These are phyloP conservation scores for Trachemys scripta DNA, from an alignment of 2,113 vertebrate genomes.

Conservation along the genomic window DNA sequence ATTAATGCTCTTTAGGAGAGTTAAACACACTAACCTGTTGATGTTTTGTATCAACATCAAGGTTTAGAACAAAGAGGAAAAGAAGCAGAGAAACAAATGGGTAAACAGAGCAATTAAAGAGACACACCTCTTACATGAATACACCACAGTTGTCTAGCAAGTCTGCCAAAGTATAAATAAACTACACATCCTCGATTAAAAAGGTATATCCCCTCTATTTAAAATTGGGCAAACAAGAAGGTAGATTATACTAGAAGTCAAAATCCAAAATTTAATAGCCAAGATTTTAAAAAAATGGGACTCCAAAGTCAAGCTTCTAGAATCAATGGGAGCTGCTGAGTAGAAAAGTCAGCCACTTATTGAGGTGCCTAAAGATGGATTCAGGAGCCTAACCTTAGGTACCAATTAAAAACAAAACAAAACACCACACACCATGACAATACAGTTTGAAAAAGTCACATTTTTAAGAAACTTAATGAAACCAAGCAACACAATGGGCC, in stretches of 20 bases:
- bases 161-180: too few relatives aligned
- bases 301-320: background rate
- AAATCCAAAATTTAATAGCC: background rate
- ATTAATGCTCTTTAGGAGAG: background rate
- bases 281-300: background rate
- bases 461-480: background rate
- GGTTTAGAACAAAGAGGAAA: too few relatives aligned
- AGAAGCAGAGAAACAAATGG: too few relatives aligned
- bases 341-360: background rate
- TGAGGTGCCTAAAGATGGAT: background rate
- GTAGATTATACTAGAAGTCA: background rate
- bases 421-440: background rate
- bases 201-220: too few relatives aligned
- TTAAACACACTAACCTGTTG: rapidly evolving
- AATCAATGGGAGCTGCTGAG: background rate
- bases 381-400: background rate
- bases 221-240: background rate
- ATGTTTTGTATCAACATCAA: background rate
- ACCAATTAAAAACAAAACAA: background rate
- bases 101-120: too few relatives aligned
- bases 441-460: background rate
- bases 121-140: too few relatives aligned
- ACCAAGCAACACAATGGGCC: too few relatives aligned
- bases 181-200: too few relatives aligned
- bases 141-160: too few relatives aligned